Evolutionary conservation across 2,113 vertebrate genomes (phyloP), one percentile per base, ranked within the genome.

Genomic region (Antechinus flavipes): DNA sequence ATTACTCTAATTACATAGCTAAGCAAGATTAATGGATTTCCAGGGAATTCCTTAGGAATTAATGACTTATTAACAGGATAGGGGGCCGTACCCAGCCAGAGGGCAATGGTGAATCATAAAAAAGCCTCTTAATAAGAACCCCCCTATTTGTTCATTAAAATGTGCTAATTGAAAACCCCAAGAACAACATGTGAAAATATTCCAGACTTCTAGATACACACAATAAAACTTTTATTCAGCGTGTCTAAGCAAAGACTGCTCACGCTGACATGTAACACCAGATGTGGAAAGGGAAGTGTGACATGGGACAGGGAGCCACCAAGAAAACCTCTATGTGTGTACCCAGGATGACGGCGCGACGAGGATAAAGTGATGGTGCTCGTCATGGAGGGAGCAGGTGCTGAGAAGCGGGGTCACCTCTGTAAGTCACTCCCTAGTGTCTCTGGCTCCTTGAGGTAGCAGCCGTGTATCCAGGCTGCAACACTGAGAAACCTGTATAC

Each of bases 91-190:
- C 52, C 94, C 92, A 94, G 97, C 94, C 93, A 94, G 96, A 91
- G 94, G 55, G 89, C 92, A 93, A 91, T 91, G 96, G 97, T 95
- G 97, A 96, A 98, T 97, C 97, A 97, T 98, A 97, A 97, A 76
- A 35, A 96, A 96, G 89, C 92, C 95, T 96, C 93, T 95, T 96
- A 97, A 97, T 97, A 96, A 97, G 97, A 98, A 96, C 94, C 91
- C 8, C 96, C 68, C 97, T 96, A 98, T 97, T 98, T 97, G 97
- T 97, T 98, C 97, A 98, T 98, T 98, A 98, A 97, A 97, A 97
- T 96, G 94, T 96, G 94, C 96, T 97, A 97, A 98, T 97, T 97
- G 97, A 97, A 98, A 98, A 97, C 89, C 94, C 97, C 94, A 96
- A 95, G 95, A 97, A 94, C 94, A 97, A 96, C 95, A 61, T 90